These are phyloP conservation scores for Sceloporus undulatus DNA, from an alignment of 2,113 vertebrate genomes.

Conservation along the genomic window DNA sequence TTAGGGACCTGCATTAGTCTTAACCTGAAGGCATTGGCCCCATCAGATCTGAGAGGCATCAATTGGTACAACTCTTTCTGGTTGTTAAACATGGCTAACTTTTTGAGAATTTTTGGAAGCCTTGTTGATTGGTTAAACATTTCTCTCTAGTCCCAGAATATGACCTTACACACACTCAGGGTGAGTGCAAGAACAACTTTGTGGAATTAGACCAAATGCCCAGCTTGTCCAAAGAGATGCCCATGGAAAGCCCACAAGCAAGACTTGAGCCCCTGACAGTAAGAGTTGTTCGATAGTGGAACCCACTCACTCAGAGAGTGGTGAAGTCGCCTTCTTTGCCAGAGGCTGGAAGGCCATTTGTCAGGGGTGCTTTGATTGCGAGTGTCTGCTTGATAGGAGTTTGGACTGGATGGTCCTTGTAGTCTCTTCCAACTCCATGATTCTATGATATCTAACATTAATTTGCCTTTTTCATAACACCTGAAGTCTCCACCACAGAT, in stretches of 20 bases:
- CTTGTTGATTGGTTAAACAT: background rate
- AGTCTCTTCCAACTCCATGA: too few species aligned
- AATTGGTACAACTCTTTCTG: background rate
- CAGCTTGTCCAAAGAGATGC: background rate
- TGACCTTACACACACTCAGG: background rate
- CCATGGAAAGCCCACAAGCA: background rate
- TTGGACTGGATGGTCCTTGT: too few species aligned
- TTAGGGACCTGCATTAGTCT: background rate
- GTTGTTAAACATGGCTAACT: background rate
- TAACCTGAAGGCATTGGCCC: background rate
- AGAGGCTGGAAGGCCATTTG: too few species aligned
- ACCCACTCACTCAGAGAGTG: too few species aligned
- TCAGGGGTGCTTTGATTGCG: too few species aligned
- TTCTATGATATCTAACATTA: background rate
- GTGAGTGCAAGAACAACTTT: background rate
- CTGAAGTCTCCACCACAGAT: background rate
- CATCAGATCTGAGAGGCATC: background rate
- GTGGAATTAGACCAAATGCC: background rate
- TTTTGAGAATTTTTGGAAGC: background rate
- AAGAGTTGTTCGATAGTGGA: too few species aligned
- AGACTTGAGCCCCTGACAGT: background rate
- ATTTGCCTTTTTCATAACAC: background rate
- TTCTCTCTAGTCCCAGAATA: background rate
- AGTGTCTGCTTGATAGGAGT: too few species aligned
- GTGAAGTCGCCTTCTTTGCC: too few species aligned